Evolutionary conservation across 2,797 vertebrate species (phyloP).

Genomic region (Sebastes vulpes): DNA sequence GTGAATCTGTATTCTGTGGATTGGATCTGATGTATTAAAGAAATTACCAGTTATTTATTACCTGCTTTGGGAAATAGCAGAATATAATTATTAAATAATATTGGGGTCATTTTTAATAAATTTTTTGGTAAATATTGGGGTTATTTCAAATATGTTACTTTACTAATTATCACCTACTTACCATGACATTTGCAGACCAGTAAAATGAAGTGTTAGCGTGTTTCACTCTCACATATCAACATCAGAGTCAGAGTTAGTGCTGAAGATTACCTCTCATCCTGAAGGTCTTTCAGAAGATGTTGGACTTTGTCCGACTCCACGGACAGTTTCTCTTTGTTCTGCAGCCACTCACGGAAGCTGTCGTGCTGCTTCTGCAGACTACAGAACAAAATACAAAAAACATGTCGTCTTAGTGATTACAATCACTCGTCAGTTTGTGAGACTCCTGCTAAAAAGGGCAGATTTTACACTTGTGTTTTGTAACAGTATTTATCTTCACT

Average conservation of each 20-base stretch:
- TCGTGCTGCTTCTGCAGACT: conserved; percentile 88
- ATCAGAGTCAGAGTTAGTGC: neutral
- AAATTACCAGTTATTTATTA: too few relatives aligned
- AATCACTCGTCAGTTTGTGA: neutral
- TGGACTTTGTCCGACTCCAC: conserved; percentile 69
- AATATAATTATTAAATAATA: too few relatives aligned
- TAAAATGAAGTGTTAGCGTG: neutral
- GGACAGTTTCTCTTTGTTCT: conserved; percentile 84
- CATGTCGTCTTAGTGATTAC: neutral
- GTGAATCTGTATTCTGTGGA: too few relatives aligned
- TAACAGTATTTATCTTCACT: neutral
- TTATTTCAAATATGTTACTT: too few relatives aligned
- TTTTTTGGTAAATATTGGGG: too few relatives aligned
- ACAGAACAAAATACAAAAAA: neutral
- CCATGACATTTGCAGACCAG: too few relatives aligned
- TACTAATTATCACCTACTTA: too few relatives aligned
- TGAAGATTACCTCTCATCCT: conserved; percentile 87
- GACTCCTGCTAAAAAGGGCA: neutral
- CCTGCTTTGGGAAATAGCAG: too few relatives aligned
- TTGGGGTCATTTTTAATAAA: too few relatives aligned
- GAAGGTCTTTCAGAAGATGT: conserved; percentile 81
- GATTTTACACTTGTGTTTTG: neutral
- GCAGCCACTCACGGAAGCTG: conserved; percentile 87
- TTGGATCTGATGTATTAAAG: too few relatives aligned
- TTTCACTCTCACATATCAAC: neutral